Conservation (phyloP, 2,888 invertebrate genomes). For the Melangyna quadrimaculata region DNA sequence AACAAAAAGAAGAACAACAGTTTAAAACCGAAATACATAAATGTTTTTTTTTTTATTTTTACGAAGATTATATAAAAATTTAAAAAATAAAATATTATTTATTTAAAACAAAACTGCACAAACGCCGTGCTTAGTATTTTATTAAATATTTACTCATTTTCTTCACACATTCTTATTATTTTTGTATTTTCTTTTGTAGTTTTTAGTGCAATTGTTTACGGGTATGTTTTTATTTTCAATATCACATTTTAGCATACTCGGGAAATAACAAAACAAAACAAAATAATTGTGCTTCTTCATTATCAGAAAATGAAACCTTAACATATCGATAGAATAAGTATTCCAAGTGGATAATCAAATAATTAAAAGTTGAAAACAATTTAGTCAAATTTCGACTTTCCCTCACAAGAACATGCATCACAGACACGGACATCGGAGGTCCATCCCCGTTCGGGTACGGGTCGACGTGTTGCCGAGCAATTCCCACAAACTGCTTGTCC, state of each 20-base stretch:
- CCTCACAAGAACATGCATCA: conserved; percentile 83
- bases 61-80: conserved; percentile 24
- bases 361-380: background rate
- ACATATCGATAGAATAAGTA: conserved; percentile 40
- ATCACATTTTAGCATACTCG: conserved; percentile 64
- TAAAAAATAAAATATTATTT: conserved; percentile 27
- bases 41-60: background rate
- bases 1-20: background rate
- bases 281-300: conserved; percentile 10
- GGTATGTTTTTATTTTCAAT: conserved; percentile 39
- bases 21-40: background rate
- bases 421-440: conserved; percentile 88
- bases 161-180: conserved; percentile 5
- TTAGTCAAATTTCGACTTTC: conserved; percentile 72
- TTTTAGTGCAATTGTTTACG: conserved; percentile 34
- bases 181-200: conserved; percentile 27
- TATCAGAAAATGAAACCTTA: conserved; percentile 52
- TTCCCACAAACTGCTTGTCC: conserved; percentile 87
- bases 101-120: conserved; percentile 37
- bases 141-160: conserved; percentile 28
- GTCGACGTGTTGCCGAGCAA: conserved; percentile 82
- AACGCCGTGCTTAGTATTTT: conserved; percentile 8
- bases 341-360: conserved; percentile 45
- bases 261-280: conserved; percentile 21
- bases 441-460: conserved; percentile 90